Evolutionary conservation across 1,140 invertebrate genomes (phyloP).

Genomic region (Macrocentrus cingulum): DNA sequence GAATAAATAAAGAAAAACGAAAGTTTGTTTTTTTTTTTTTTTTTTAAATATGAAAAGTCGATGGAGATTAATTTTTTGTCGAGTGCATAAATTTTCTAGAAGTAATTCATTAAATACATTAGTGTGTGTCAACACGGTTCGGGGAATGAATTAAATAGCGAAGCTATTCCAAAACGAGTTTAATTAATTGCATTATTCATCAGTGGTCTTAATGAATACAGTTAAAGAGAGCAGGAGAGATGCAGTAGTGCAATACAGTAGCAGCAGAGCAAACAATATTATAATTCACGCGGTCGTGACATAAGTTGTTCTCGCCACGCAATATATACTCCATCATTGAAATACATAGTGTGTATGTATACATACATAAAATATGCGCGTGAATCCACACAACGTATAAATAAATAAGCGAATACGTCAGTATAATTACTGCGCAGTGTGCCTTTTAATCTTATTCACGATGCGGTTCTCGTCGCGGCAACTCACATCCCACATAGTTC

Average conservation of each 20-base stretch:
- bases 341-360: neutral
- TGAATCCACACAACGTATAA: neutral
- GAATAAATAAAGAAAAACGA: no score
- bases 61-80: no score
- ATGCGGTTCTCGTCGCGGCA: no score
- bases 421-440: no score
- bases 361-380: conserved; percentile 29
- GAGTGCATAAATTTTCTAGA: no score
- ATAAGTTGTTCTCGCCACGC: conserved; percentile 12
- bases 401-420: no score
- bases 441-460: no score
- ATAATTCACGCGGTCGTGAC: conserved; percentile 26
- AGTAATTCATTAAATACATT: no score
- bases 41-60: no score
- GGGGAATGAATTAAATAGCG: neutral
- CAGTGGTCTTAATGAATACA: conserved; percentile 11
- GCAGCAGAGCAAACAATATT: conserved; percentile 17
- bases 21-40: no score
- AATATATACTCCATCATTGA: neutral
- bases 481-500: neutral
- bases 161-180: neutral
- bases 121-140: neutral
- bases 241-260: neutral
- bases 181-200: conserved; percentile 34
- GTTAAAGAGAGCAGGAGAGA: no score